Evolutionary conservation across 1,140 invertebrate genomes (phyloP), one percentile per base, ranked within the genome.

Genomic region (Sinonovacula constricta): DNA sequence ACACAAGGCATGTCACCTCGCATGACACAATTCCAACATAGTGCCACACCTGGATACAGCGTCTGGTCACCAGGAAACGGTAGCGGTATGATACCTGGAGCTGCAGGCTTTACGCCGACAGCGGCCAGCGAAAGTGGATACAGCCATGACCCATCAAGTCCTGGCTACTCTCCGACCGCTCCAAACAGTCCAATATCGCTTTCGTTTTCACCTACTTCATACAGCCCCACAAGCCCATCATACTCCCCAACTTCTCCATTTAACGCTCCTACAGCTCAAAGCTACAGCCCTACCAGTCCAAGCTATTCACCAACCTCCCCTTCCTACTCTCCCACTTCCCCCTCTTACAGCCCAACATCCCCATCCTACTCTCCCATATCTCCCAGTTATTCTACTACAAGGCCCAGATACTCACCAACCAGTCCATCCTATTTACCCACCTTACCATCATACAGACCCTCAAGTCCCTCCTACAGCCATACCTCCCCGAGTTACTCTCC

Each of bases 61-160:
- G 93, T 94, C 78, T 98, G 97, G 94, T 97, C 96, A 65, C 96
- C 97, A 87, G 94, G 95, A 70, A 92, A 96, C 83, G 95, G 95
- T 57, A 96, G 95, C 90, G 97, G 96, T 62, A 99, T 99, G 97
- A 99, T 98, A 7, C 97, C 98, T 0, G 97, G 96, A 59, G 97
- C 95, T 26, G 97, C 97, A 2, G 96, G 96, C 31, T 99, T 99
- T 91, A 99, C 98, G 22, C 98, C 98, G 3, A 87, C 91, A 12
- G 83, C 83, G 60, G 83, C 83, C 30, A 90, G 87, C 79, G 90
- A 91, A 66, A 87, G 85, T 82, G 89, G 89, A 22, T 89, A 81
- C 86, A 89, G 87, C 62, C 89, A 88, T 24, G 90, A 86, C 49
- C 91, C 93, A 18, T 92, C 95, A 0, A 96, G 94, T 78, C 96